Base-by-base conservation (phyloP, 2,888 invertebrate species). In the Isoperla grammatica region DNA sequence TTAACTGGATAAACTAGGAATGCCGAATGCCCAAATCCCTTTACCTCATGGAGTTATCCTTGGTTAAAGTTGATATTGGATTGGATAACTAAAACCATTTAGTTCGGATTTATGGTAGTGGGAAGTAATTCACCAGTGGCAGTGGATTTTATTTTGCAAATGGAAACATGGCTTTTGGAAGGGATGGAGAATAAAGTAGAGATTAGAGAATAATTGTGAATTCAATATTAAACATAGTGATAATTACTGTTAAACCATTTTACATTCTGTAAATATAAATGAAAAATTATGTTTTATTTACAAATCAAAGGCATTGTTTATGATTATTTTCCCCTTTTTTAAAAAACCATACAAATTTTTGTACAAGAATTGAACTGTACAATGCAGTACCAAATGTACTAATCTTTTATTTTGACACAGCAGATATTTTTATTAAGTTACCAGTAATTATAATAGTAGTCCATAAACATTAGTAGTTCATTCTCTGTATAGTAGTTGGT, bases 261-360 rank as follows among this genome's bases (percentile, higher is more conserved):
- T 39, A 45, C 45, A 20, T 37, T 37, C 42, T 37, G 37, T 54
- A 42, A 39, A 42, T 59, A 62, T 46, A 62, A 62, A 62, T 58
- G 54, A 57, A 59, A 46, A 57, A 60, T 62, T 57, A 54, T 60
- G 60, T 60, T 29, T 72, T 73, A 74, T 74, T 73, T 74, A 74
- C 74, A 74, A 71, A 72, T 73, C 71, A 73, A 62, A 74, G 73
- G 73, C 74, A 73, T 70, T 71, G 69, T 70, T 71, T 71, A 69
- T 70, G 70, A 70, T 70, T 56, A 48, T 58, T 57, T 53, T 68
- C 65, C 62, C 61, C 60, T 65, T 65, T 67, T 53, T 66, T 46
- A 20, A 46, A 46, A 65, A 61, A 62, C 56, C 57, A 60, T 62
- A 62, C 57, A 62, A 62, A 64, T 64, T 66, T 64, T 64, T 67